Base-by-base conservation (phyloP, 2,113 vertebrate species). In the Hippocampus barbouri region DNA sequence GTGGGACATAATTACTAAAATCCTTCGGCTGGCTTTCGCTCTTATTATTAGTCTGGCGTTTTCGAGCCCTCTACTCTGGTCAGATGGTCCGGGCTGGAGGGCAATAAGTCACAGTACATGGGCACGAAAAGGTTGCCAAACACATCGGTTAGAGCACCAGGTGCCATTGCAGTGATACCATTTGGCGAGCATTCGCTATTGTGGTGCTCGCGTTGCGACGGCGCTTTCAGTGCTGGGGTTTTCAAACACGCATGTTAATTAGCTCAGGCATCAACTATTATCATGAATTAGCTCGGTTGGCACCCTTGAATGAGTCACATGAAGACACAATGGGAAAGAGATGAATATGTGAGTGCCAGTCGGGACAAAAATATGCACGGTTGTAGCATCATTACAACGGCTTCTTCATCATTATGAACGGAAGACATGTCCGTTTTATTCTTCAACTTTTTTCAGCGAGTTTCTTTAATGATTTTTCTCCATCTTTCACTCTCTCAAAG, bases 11-110 rank as follows among this genome's bases (percentile, higher is more conserved):
- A 91, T 90, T 91, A 89, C 85, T 75, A 79, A 76, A 86, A 90
- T 82, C 64, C 73, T 79, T 83, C 81, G 83, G 74, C 80, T 91
- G 87, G 85, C 82, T 83, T 84, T 86, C 74, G 77, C 61, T 81
- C 79, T 88, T 92, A 91, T 91, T 92, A 91, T 89, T 92, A 92
- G 91, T 82, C 84, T 76, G 75, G 80, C 75, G 63, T 90, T 90
- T 38, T 80, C 78, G 76, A 89, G 83, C 83, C 81, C 82, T 88
- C 43, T 75, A 86, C 85, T 86, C 85, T 90, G 91, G 88, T 93
- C 92, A 93, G 90, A 93, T 93, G 92, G 92, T 89, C 92, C 90
- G 73, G 79, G 91, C 92, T 91, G 74, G 86, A 90, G 92, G 91
- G 91, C 88, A 89, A 89, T 86, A 83, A 90, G 92, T 93, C 90